Evolutionary conservation across 2,888 invertebrate genomes (phyloP).

Genomic region (Clistopyga incitator): DNA sequence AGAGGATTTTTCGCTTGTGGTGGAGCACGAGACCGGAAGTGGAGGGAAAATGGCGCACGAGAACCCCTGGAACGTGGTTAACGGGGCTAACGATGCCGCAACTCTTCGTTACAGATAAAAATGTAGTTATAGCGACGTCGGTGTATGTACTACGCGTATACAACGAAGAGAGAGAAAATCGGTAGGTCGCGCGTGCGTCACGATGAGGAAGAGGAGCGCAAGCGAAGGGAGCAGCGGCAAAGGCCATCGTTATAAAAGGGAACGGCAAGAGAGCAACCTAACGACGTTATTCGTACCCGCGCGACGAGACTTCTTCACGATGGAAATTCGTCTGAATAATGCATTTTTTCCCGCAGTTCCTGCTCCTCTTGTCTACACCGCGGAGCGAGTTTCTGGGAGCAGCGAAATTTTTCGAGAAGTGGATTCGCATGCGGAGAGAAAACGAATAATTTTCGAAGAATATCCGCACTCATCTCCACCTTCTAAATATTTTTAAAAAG

Average conservation of each 20-base stretch:
- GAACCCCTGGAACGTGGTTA: background rate
- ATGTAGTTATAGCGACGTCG: conserved; percentile 56
- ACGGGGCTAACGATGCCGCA: conserved; percentile 71
- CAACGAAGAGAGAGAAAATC: conserved; percentile 13
- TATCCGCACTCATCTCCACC: too few species aligned
- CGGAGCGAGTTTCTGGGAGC: conserved; percentile 2
- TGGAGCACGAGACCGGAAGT: conserved; percentile 30
- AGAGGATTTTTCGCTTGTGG: conserved; percentile 17
- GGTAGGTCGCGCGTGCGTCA: conserved; percentile 24
- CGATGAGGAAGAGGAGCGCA: conserved; percentile 42
- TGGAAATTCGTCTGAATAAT: conserved; percentile 82
- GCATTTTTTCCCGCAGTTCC: conserved; percentile 70
- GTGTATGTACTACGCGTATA: conserved; percentile 6
- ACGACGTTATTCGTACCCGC: conserved; percentile 78
- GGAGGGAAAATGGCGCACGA: background rate
- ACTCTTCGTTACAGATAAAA: conserved; percentile 75
- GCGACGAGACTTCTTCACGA: conserved; percentile 78
- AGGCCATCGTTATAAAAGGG: conserved; percentile 73
- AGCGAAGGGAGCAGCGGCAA: conserved; percentile 70
- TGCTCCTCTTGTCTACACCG: conserved; percentile 23
- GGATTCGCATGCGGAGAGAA: background rate
- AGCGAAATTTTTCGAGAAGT: conserved; percentile 27
- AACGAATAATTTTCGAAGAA: background rate
- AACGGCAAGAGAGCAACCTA: conserved; percentile 82
- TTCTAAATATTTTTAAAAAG: too few species aligned